A percentile compares a stretch with the other conserved stretches of the same genome.
Evolutionary conservation across 2,113 vertebrate genomes (phyloP).

Genomic region (Gymnorhina tibicen): DNA sequence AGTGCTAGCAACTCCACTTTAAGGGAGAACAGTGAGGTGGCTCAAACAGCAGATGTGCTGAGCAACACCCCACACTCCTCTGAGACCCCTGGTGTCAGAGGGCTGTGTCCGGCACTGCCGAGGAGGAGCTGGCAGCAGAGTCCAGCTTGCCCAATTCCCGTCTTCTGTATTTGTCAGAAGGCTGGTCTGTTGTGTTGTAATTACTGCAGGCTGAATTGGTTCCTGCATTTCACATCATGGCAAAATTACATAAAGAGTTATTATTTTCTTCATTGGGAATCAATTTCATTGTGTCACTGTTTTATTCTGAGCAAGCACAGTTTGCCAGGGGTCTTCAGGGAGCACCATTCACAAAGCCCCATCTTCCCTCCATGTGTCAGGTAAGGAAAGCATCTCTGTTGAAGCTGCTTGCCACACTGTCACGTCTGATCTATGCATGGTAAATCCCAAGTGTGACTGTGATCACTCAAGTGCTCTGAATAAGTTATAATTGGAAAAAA

Average conservation of each 20-base stretch:
- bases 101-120: fast-evolving
- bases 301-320: not conserved
- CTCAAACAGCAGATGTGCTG: not conserved
- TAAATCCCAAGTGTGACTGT: not conserved
- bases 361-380: not conserved
- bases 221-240: not conserved
- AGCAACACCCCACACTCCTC: not conserved
- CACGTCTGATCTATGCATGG: fast-evolving
- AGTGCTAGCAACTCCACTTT: not conserved
- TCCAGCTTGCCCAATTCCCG: not conserved
- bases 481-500: not conserved
- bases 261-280: not conserved
- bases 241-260: not conserved
- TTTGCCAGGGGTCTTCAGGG: not conserved
- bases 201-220: not conserved
- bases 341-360: not conserved
- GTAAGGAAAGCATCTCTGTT: not conserved
- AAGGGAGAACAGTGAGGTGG: not conserved
- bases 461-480: not conserved
- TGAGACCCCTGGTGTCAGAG: not conserved
- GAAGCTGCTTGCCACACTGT: not conserved
- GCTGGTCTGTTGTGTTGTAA: not conserved
- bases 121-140: not conserved
- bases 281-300: not conserved
- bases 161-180: not conserved